Percentiles rank a stretch among this genome's conserved stretches.
Evolutionary conservation across 2,797 vertebrate species (phyloP).

Genomic region (Miichthys miiuy): DNA sequence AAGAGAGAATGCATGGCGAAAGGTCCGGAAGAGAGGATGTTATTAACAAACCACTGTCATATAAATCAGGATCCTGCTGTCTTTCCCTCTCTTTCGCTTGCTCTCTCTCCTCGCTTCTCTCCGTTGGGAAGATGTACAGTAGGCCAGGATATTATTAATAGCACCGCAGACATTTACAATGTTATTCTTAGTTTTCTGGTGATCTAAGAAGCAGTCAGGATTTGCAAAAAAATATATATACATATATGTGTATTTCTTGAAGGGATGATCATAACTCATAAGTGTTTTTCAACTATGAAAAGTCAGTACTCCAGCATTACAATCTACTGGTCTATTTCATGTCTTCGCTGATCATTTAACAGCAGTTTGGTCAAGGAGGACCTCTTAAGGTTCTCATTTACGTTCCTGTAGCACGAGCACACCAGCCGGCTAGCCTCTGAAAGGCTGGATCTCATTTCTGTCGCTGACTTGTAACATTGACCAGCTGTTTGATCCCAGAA

Average conservation of each 20-base stretch:
- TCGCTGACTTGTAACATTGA: constrained; percentile 36
- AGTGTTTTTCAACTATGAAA: constrained; percentile 21
- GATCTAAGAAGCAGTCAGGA: constrained; percentile 33
- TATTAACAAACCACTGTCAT: constrained; percentile 47
- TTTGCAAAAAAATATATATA: constrained; percentile 14
- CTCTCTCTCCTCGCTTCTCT: constrained; percentile 26
- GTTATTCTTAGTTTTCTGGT: constrained; percentile 64
- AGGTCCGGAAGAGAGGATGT: constrained; percentile 43
- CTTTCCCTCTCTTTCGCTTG: constrained; percentile 12
- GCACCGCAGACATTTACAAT: constrained; percentile 56
- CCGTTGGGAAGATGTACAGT: constrained; percentile 43
- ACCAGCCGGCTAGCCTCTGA: constrained; percentile 12
- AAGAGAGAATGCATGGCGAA: constrained; percentile 16
- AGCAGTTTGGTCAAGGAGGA: constrained; percentile 27
- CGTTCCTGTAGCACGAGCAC: constrained; percentile 1
- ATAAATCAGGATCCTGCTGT: constrained; percentile 47
- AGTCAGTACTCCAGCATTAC: background rate
- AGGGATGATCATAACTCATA: constrained; percentile 20
- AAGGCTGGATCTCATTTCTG: constrained; percentile 35
- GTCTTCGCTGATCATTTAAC: constrained; percentile 21
- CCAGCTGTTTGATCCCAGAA: constrained; percentile 55
- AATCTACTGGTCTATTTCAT: constrained; percentile 8
- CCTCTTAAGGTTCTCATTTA: constrained; percentile 17
- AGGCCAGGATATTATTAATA: constrained; percentile 37
- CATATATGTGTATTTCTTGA: constrained; percentile 1